phyloP scores from a whole-genome alignment of 2,888 invertebrate species.

The Noctua pronuba region DNA sequence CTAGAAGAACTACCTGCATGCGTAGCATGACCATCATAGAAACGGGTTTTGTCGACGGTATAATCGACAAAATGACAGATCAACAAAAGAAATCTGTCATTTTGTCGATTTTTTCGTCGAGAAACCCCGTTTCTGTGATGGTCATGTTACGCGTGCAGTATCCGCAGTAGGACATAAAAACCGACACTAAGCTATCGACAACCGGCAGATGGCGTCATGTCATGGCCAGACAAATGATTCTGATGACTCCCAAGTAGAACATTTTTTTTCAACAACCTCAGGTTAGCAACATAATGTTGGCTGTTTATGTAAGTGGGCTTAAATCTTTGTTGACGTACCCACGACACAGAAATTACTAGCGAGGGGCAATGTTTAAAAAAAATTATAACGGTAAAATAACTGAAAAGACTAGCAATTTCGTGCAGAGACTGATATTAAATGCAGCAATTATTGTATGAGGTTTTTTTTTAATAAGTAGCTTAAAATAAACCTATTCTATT shows the following conservation, averaged over 20 bases:
- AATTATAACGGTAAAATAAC: background rate
- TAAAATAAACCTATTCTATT: background rate
- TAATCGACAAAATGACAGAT: no score
- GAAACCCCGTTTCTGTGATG: no score
- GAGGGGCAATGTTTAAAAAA: background rate
- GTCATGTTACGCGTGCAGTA: no score
- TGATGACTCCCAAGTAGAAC: background rate
- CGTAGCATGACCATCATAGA: no score
- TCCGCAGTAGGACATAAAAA: background rate
- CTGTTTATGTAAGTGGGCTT: background rate
- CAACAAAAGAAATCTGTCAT: no score
- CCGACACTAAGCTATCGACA: background rate
- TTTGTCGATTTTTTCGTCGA: no score
- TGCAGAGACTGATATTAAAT: background rate
- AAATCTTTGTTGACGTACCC: background rate
- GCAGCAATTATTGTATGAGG: background rate
- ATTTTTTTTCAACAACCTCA: background rate
- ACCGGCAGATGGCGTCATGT: constrained; percentile 3
- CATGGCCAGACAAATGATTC: no score
- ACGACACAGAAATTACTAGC: background rate
- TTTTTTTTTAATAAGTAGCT: background rate
- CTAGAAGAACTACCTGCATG: background rate
- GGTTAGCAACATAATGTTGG: background rate
- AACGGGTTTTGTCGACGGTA: no score
- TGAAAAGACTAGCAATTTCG: background rate